Base-by-base conservation (phyloP, 2,113 vertebrate genomes). In the Odocoileus virginianus region DNA sequence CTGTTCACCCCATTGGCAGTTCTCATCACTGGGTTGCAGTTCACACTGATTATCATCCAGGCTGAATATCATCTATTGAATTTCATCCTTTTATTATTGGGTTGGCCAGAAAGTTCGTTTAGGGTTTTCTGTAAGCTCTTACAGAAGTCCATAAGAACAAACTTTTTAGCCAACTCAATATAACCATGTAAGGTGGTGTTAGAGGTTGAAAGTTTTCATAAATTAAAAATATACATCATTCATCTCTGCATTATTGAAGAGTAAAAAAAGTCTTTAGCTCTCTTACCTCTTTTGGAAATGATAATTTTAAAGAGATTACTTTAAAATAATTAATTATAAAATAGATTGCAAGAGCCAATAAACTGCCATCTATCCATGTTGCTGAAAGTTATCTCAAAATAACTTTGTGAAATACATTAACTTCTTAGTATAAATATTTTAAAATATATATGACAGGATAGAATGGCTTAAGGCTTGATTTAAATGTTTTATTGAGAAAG, bases 191-290 rank as follows among this genome's bases (percentile, higher is more conserved):
- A 93, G 61, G 12, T 91, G 0, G 17, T 84, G 13, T 11, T 57
- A 95, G 36, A 71, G 33, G 52, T 84, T 94, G 21, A 85, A 96
- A 96, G 71, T 91, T 89, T 27, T 93, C 60, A 74, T 81, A 89
- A 82, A 25, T 91, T 89, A 60, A 97, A 98, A 96, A 93, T 45
- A 84, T 83, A 28, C 86, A 95, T 89, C 93, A 2, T 97, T 89
- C 15, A 87, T 89, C n/a, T 94, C 76, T 89, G 55, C 87, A 45
- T 33, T 81, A 76, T 91, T 84, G 33, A 28, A 12, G 23, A 15
- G 2, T 91, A 61, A 58, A 81, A 81, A 84, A 58, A n/a, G 9
- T 76, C 30, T 88, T 84, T 21, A 96, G 40, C 27, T 82, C 7
- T 89, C 13, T 89, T 84, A n/a, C 55, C 30, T 64, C 64, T 96